Evolutionary conservation across 2,797 vertebrate genomes (phyloP), one percentile per base, ranked within the genome.

Genomic region (Coccyzus lansbergi): DNA sequence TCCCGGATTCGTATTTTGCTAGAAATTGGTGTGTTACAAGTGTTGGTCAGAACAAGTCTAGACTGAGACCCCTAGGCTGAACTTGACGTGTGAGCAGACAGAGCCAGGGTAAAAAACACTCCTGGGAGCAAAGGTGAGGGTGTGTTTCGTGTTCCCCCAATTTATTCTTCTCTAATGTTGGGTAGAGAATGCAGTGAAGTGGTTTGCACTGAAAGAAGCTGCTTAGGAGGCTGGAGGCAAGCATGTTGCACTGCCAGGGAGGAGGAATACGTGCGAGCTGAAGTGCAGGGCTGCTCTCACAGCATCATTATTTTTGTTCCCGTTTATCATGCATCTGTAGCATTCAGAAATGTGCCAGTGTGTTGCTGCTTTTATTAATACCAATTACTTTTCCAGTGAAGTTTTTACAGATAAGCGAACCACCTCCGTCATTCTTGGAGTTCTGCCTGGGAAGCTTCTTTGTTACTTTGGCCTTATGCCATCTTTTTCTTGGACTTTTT

Each of bases 141-240:
- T 3, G 1, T 9, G 14, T 46, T 92, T 86, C 0, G 0, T 28
- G 52, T 52, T 69, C 20, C 10, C 25, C 1, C 0, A 9, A 4
- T 53, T 77, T 38, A 44, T 51, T 69, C 40, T 77, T 14, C 68
- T 60, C 6, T 7, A 18, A 22, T 7, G 2, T 21, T 4, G 64
- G 24, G 29, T 2, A 0, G 64, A 51, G 59, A 65, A 29, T 13
- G 31, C 44, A 52, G 34, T 8, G 7, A 3, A 38, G 33, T 11
- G 26, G 55, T 68, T 68, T 6, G 13, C 70, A 64, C 38, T 1
- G 0, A 80, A 51, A 36, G 22, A 29, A 49, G 58, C 42, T 29
- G n/a, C 49, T 42, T 2, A 1, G 62, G 67, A 40, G 33, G 59
- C 74, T 84, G 64, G 52, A 88, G 67, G 44, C 4, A 2, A 46